Base-by-base conservation (phyloP, 2,888 invertebrate genomes). In the Hirtodrosophila alboralis region DNA sequence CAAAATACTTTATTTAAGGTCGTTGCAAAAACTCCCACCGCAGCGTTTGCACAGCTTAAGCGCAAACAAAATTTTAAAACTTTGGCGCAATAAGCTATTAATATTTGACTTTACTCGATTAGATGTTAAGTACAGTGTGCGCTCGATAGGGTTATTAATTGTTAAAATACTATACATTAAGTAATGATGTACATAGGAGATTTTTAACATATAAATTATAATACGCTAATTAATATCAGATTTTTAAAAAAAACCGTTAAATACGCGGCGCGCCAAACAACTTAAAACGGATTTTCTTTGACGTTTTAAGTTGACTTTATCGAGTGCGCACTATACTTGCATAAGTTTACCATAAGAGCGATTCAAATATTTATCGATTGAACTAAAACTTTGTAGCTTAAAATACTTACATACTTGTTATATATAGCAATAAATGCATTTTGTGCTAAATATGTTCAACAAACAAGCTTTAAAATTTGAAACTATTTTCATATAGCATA, bases 1-100 rank as follows among this genome's bases (percentile, higher is more conserved):
- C 65, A 51, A 37, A 16, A 38, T 14, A n/a, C n/a, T n/a, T n/a
- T n/a, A n/a, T n/a, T n/a, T n/a, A n/a, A n/a, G n/a, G n/a, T n/a
- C n/a, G n/a, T n/a, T n/a, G n/a, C n/a, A n/a, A 38, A 30, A 45
- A 43, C 18, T 40, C 21, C 6, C 9, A 30, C 10, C 23, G 10
- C 12, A 43, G n/a, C 23, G 13, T 14, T 41, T 28, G 7, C 14
- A 51, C 14, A 28, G n/a, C n/a, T n/a, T n/a, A n/a, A n/a, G n/a
- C n/a, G n/a, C 26, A 47, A 67, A 70, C 34, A 63, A 36, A 16
- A 23, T 30, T 47, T 38, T 37, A 16, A 60, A 60, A 60, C 53
- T 67, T 60, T n/a, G n/a, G 21, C 21, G 13, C 18, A 61, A 44
- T 23, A 44, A 48, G 45, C 43, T 31, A 18, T 23, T 36, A 70